Percentiles rank a stretch among this genome's conserved stretches.
These are phyloP conservation scores for Nasonovia ribisnigri DNA, from an alignment of 2,888 invertebrate species.

Conservation along the genomic window DNA sequence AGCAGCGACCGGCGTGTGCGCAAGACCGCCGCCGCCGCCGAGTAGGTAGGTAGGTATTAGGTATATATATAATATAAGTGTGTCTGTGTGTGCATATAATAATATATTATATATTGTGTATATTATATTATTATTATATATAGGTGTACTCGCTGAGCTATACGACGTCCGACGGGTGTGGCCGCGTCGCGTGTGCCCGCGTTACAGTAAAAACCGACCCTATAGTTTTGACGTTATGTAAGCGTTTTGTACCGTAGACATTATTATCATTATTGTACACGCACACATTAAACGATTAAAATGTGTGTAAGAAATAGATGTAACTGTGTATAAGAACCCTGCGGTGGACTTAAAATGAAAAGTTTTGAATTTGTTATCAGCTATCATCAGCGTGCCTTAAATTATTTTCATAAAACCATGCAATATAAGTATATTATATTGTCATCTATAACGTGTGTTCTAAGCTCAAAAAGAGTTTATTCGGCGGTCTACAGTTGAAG, in stretches of 20 bases:
- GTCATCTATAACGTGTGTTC: not conserved
- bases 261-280: not conserved
- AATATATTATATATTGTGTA: not conserved
- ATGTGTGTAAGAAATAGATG: not conserved
- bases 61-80: not conserved
- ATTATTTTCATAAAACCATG: not conserved
- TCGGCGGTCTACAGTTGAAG: not conserved
- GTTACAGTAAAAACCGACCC: conserved; percentile 41
- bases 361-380: not conserved
- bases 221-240: conserved; percentile 22
- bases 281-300: not conserved
- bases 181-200: conserved; percentile 45
- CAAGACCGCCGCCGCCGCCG: conserved; percentile 25
- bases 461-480: not conserved
- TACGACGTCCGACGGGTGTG: conserved; percentile 33
- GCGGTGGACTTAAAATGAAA: not conserved
- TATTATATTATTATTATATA: not conserved
- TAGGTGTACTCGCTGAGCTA: not conserved
- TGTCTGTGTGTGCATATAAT: not conserved
- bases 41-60: conserved; percentile 26
- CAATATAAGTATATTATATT: not conserved
- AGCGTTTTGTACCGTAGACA: not conserved
- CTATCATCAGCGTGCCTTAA: not conserved
- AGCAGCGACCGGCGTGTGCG: conserved; percentile 29
- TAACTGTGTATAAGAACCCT: not conserved